Conservation (phyloP, 1,140 invertebrate species). For the Piezodorus guildinii region DNA sequence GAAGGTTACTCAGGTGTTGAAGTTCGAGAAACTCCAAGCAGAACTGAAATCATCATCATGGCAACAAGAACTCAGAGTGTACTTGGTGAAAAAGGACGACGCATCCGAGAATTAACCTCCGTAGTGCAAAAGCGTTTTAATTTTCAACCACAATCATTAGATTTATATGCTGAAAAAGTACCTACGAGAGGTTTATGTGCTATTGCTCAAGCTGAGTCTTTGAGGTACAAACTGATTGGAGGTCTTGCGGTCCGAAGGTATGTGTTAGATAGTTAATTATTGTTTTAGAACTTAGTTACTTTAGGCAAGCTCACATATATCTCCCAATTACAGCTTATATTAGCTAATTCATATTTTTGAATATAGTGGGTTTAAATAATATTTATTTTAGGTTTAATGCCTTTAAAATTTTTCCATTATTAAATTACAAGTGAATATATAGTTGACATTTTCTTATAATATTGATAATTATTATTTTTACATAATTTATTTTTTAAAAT, state of each 20-base stretch:
- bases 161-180: conserved; percentile 98
- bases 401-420: too few species aligned
- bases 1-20: conserved; percentile 99
- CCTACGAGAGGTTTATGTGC: conserved; percentile 95
- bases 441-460: too few species aligned
- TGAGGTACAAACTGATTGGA: conserved; percentile 90
- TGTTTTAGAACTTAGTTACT: too few species aligned
- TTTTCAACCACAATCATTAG: conserved; percentile 82
- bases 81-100: conserved; percentile 84
- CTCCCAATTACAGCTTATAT: too few species aligned
- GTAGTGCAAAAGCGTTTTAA: conserved; percentile 97
- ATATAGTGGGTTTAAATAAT: too few species aligned
- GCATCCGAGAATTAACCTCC: conserved; percentile 93
- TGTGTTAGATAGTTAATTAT: conserved; percentile 6
- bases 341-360: too few species aligned
- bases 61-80: conserved; percentile 97
- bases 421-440: too few species aligned
- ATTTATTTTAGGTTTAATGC: too few species aligned
- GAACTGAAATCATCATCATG: conserved; percentile 97
- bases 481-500: too few species aligned
- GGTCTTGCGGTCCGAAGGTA: conserved; percentile 75
- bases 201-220: conserved; percentile 97
- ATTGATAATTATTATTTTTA: too few species aligned
- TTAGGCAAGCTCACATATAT: too few species aligned
- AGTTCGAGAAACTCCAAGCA: conserved; percentile 83